These are phyloP conservation scores for Hermatobates lingyangjiaoensis DNA, from an alignment of 1,140 invertebrate species.

Conservation along the genomic window DNA sequence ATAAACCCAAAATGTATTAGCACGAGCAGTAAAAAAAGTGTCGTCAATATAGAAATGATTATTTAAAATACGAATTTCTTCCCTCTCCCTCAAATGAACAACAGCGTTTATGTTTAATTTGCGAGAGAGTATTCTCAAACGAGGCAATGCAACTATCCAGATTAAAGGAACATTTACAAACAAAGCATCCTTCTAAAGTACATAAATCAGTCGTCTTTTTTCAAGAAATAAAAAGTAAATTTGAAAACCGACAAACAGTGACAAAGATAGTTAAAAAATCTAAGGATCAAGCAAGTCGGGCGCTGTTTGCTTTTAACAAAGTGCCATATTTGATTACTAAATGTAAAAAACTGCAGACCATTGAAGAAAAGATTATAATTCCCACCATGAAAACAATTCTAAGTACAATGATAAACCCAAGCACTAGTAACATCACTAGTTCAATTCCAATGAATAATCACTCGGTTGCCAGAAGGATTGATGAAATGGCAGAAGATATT, in stretches of 20 bases:
- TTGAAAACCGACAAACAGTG: too few relatives aligned
- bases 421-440: neutral
- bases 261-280: too few relatives aligned
- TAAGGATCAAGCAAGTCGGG: too few relatives aligned
- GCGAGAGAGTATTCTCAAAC: neutral
- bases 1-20: too few relatives aligned
- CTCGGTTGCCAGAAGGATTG: neutral
- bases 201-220: neutral
- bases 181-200: neutral
- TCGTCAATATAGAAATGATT: too few relatives aligned
- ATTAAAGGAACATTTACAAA: neutral
- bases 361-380: neutral
- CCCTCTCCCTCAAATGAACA: too few relatives aligned
- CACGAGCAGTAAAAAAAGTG: too few relatives aligned
- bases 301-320: neutral
- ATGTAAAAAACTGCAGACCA: neutral
- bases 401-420: neutral
- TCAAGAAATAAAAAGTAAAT: neutral
- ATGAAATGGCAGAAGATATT: neutral
- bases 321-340: neutral
- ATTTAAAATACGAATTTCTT: too few relatives aligned
- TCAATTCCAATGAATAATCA: neutral
- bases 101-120: too few relatives aligned
- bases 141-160: neutral
- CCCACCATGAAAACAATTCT: neutral